Base-by-base conservation (phyloP, 2,888 invertebrate species). In the Lacanobia wlatinum region DNA sequence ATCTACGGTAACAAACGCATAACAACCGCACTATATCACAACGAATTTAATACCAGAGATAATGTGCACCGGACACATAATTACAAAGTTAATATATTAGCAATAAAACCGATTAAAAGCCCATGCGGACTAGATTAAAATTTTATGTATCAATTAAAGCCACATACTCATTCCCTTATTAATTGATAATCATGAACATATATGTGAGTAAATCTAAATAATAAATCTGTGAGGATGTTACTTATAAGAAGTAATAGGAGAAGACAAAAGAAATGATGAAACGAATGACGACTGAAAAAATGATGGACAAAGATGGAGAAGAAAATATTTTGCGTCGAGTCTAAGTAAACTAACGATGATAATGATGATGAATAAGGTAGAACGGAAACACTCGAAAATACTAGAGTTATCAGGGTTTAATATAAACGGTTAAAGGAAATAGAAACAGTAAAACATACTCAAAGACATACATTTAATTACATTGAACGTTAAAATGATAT, bases 71-170 rank as follows among this genome's bases (percentile, higher is more conserved):
- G 52, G 66, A 48, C 76, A 72, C 69, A 71, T 73, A 59, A 83
- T 79, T 55, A 73, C 70, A 53, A 70, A 58, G 50, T 61, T 71
- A 56, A 84, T 73, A 73, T 79, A 83, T 79, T 64, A 58, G 46
- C 50, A 74, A 68, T 85, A 75, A 76, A 76, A n/a, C 18, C 66
- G 53, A 70, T 83, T 78, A 78, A 62, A 78, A 68, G 43, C n/a
- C 38, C 50, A 71, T 63, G 72, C 50, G 50, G 28, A 70, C 28
- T 52, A 59, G 46, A 83, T 78, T 84, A 82, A 68, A 84, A 62
- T 62, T 83, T 63, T 73, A 85, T 73, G 65, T 71, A 67, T 85
- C 59, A 84, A 85, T 83, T 79, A 76, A 71, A 68, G 23, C 38
- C 21, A 72, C 28, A 65, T 65, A 56, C 23, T 28, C 52, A 66